Conservation (phyloP, 2,888 invertebrate species). For the Hypena proboscidalis region DNA sequence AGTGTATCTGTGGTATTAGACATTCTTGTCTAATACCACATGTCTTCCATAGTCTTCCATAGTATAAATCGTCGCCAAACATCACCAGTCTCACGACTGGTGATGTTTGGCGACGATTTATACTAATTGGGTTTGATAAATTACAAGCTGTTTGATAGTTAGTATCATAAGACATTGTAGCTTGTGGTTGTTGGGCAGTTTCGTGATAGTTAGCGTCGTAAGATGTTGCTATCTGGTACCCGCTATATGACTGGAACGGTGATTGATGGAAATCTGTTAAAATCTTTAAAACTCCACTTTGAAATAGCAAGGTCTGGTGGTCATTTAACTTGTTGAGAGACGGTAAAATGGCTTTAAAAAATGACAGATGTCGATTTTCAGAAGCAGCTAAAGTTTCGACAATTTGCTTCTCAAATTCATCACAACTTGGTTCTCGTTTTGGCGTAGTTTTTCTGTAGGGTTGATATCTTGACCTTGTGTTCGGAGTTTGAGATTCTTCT, state of each 20-base stretch:
- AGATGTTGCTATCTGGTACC: constrained; percentile 14
- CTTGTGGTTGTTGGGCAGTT: constrained; percentile 13
- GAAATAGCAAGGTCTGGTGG: constrained; percentile 19
- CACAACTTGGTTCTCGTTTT: constrained; percentile 16
- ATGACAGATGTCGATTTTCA: constrained; percentile 21
- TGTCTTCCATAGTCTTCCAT: constrained; percentile 9
- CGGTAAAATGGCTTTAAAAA: constrained; percentile 21
- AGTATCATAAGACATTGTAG: constrained; percentile 15
- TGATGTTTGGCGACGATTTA: constrained; percentile 18
- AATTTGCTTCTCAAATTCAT: constrained; percentile 24
- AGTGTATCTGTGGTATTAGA: constrained; percentile 18
- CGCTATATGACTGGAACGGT: constrained; percentile 11
- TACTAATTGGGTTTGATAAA: constrained; percentile 12
- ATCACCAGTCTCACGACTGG: constrained; percentile 3
- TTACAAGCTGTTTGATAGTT: constrained; percentile 5
- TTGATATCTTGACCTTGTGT: constrained; percentile 20
- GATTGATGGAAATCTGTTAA: constrained; percentile 22
- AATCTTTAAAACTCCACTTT: constrained; percentile 24
- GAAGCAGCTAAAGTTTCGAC: constrained; percentile 11
- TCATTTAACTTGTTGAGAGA: constrained; percentile 21
- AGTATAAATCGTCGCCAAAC: constrained; percentile 18
- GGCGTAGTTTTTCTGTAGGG: constrained; percentile 16
- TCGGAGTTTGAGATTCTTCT: constrained; percentile 19
- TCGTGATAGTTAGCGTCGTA: constrained; percentile 3
- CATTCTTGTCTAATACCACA: too few relatives aligned